Evolutionary conservation across 2,113 vertebrate species (phyloP).

Genomic region (Eolophus roseicapilla): DNA sequence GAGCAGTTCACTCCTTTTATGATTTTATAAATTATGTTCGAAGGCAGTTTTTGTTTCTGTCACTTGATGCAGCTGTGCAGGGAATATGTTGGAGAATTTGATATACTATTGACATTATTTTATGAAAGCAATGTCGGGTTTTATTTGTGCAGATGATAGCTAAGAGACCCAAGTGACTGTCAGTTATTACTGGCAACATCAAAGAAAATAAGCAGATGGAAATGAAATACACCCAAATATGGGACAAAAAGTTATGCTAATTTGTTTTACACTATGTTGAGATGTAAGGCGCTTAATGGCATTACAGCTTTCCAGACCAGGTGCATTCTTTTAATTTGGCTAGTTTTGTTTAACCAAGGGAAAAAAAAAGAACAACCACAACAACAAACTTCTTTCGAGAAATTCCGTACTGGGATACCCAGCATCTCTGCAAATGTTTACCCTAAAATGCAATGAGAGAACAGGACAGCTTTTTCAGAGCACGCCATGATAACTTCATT

Average conservation of each 20-base stretch:
- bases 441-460: not conserved
- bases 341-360: not conserved
- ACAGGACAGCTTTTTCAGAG: not conserved
- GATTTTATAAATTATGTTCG: constrained; percentile 48
- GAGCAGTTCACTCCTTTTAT: constrained; percentile 1
- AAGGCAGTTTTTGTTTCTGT: constrained; percentile 53
- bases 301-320: constrained; percentile 4
- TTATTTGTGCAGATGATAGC: constrained; percentile 65
- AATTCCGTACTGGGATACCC: not conserved
- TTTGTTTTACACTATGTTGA: not conserved
- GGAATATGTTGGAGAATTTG: constrained; percentile 42
- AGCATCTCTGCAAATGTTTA: not conserved
- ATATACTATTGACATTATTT: constrained; percentile 65
- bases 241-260: not conserved
- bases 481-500: not conserved
- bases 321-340: not conserved
- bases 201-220: constrained; percentile 56
- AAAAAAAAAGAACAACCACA: accelerated
- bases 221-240: not conserved
- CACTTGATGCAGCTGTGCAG: constrained; percentile 43
- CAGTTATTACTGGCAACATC: constrained; percentile 48
- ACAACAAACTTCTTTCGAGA: not conserved
- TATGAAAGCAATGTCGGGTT: constrained; percentile 62
- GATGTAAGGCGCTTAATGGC: not conserved
- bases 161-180: constrained; percentile 45